Evolutionary conservation across 2,113 vertebrate genomes (phyloP).

Genomic region (Grammomys dolichurus): DNA sequence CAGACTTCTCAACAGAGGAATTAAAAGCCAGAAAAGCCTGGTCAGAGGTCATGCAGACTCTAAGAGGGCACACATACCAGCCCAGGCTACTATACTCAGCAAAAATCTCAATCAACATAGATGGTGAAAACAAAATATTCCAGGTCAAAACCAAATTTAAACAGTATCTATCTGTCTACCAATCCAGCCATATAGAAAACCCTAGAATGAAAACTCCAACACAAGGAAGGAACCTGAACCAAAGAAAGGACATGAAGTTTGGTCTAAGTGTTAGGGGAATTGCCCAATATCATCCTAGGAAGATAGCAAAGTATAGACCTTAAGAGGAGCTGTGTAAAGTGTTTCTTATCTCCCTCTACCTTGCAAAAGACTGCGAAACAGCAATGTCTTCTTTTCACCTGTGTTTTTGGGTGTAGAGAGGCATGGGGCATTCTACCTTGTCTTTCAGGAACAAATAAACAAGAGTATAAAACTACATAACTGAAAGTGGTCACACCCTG

Average conservation of each 20-base stretch:
- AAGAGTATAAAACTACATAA: neutral
- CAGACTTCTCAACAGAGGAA: no score
- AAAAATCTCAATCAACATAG: no score
- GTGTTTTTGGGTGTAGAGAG: neutral
- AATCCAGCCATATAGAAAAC: no score
- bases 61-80: no score
- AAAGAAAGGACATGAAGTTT: neutral
- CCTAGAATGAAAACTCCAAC: no score
- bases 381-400: neutral
- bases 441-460: neutral
- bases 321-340: neutral
- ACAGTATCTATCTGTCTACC: no score
- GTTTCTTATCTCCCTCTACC: neutral
- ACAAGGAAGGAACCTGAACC: no score
- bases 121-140: no score
- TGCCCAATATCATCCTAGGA: neutral
- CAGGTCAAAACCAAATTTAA: no score
- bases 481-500: neutral
- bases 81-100: no score
- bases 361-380: neutral
- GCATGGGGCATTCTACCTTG: neutral
- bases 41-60: no score
- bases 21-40: no score
- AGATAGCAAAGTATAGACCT: neutral
- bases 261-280: neutral